Base-by-base conservation (phyloP, 2,888 invertebrate genomes). In the Caenorhabditis panamensis region DNA sequence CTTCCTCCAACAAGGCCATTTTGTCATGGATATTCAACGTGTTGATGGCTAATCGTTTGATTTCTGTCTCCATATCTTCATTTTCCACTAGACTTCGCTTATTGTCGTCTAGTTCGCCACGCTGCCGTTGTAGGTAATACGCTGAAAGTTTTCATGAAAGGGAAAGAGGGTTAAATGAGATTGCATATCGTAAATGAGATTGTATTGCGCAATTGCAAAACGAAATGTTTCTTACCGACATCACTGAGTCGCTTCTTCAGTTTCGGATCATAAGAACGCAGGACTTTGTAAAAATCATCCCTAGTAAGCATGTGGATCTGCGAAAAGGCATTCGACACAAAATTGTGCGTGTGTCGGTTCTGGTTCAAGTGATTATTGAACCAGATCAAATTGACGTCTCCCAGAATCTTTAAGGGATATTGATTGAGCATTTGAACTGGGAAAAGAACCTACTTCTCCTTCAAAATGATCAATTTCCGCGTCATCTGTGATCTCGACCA, bases 301-400 rank as follows among this genome's bases (percentile, higher is more conserved):
- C 81, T 36, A n/a, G 28, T 36, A 18, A 81, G 47, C 51, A 77
- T 59, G 49, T 81, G 81, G 53, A 81, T 63, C 20, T 81, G 81
- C 0, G 81, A 81, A n/a, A 68, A 81, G 4, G 81, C 59, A 44
- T 59, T 77, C 8, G 81, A 81, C 5, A 81, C 36, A 18, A 72
- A 56, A 44, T 75, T 61, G 49, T 73, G 28, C 18, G 31, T n/a
- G 56, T 77, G 81, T 16, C 77, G 47, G 28, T 81, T 81, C 4
- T 68, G 64, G 56, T 72, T 49, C 56, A 69, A n/a, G 67, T 81
- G 81, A 59, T 81, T 75, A 16, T 67, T 56, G 63, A 77, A 81
- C 81, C 81, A 81, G 13, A 81, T 64, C 51, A 81, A n/a, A 36
- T 81, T 81, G 4, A 64, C 62, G 26, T 81, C 81, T 51, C 76